These are phyloP conservation scores for Argyra leucocephala DNA, from an alignment of 2,888 invertebrate genomes.

Conservation along the genomic window DNA sequence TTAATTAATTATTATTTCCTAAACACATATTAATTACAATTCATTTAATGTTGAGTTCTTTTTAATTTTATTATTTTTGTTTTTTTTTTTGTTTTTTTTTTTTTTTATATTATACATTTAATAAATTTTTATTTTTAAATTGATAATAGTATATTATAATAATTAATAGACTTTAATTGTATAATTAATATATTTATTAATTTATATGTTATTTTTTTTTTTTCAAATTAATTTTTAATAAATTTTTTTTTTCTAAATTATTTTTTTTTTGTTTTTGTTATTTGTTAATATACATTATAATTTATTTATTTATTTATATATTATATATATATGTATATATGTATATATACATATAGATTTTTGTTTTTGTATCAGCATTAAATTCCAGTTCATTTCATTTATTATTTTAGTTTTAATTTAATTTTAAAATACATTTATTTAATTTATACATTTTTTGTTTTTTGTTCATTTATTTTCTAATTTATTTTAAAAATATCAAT, in stretches of 20 bases:
- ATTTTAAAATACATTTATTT: background rate
- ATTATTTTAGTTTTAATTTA: background rate
- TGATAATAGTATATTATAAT: background rate
- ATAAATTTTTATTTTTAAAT: too few species aligned
- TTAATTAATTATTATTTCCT: background rate
- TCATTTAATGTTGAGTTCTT: background rate
- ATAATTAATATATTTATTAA: too few species aligned
- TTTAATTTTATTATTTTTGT: background rate
- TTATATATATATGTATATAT: background rate
- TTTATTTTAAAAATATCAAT: too few species aligned
- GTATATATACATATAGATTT: background rate
- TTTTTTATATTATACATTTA: background rate
- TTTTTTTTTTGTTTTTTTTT: background rate
- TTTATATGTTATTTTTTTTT: too few species aligned
- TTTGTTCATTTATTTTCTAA: background rate
- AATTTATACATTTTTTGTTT: background rate
- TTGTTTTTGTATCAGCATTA: slow-evolving; percentile 2
- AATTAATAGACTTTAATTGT: background rate
- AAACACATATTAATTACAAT: background rate
- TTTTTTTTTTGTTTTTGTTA: background rate
- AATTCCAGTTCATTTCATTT: background rate
- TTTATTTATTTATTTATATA: background rate
- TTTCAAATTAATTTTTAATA: too few species aligned
- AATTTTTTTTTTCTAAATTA: too few species aligned
- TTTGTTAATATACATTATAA: background rate